phyloP scores from a whole-genome alignment of 1,140 invertebrate genomes.

The Drosophila eugracilis region DNA sequence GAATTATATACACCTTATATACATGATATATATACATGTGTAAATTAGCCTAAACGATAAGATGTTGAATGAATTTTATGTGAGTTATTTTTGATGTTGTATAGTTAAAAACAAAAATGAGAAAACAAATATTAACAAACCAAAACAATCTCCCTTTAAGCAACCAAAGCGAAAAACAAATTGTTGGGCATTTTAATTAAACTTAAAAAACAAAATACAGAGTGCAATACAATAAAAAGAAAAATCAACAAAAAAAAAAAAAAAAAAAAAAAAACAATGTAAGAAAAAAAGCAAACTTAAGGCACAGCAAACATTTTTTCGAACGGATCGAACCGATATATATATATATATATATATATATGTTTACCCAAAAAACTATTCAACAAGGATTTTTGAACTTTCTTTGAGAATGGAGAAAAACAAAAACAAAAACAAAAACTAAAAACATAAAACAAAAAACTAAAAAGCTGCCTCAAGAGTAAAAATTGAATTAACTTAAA shows the following conservation, averaged over 20 bases:
- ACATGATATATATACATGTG: conserved; percentile 52
- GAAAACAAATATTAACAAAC: conserved; percentile 35
- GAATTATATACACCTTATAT: conserved; percentile 79
- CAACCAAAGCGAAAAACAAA: conserved; percentile 38
- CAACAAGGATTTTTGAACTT: conserved; percentile 33
- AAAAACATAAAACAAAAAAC: conserved; percentile 15
- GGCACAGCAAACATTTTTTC: conserved; percentile 41
- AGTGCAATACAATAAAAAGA: conserved; percentile 71
- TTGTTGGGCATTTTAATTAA: conserved; percentile 63
- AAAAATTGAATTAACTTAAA: conserved; percentile 38
- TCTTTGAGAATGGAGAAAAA: conserved; percentile 41
- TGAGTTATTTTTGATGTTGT: conserved; percentile 79
- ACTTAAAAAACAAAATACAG: conserved; percentile 20
- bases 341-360: conserved; percentile 3
- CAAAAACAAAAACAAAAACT: conserved; percentile 8
- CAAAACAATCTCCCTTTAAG: conserved; percentile 42
- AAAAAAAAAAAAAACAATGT: conserved; percentile 13
- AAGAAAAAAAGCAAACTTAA: conserved; percentile 26
- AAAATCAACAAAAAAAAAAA: conserved; percentile 16
- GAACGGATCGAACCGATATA: conserved; percentile 26
- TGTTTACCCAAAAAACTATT: conserved; percentile 21
- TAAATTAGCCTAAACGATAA: conserved; percentile 51
- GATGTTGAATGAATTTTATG: conserved; percentile 79
- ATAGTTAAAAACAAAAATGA: conserved; percentile 55
- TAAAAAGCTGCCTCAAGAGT: conserved; percentile 40